Base-by-base conservation (phyloP, 2,113 vertebrate species). In the Hemicordylus capensis region DNA sequence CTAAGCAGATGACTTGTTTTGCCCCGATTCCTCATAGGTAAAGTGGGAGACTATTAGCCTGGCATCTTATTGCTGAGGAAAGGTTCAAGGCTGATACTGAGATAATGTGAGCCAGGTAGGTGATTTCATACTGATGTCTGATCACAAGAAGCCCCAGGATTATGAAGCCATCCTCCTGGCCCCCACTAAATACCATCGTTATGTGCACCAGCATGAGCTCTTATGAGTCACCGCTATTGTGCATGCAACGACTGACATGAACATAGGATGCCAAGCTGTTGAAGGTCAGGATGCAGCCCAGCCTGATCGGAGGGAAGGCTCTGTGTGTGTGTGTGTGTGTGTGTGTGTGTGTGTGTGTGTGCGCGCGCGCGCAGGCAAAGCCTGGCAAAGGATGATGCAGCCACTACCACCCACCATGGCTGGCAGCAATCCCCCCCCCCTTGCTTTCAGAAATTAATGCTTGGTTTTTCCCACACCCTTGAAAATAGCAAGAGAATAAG, bases 401-500 rank as follows among this genome's bases (percentile, higher is more conserved):
- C 85, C 54, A 59, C n/a, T 42, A 92, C 88, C 91, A 91, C 81
- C 66, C 24, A 0, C 31, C 84, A 22, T 63, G 69, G 37, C 81
- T 92, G 86, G 24, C 72, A 39, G 66, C 54, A 14, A 20, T 48
- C 42, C 59, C 46, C 70, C 12, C 24, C 11, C 74, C 86, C 59
- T 63, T 89, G 80, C 90, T 91, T 93, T 90, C 89, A 94, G 81
- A 78, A 93, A 89, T 86, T 2, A 0, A 90, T 54, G 88, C 76
- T 90, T 80, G 84, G 89, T 69, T 91, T 90, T 91, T 88, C 92
- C 80, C 86, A 93, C 85, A 91, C 24, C 54, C 83, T 92, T 90
- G 88, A 92, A 93, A 94, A 91, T 83, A 94, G 93, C 92, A 94
- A 89, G 91, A 91, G 88, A 87, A 73, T 74, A 85, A 90, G 91